A percentile compares a stretch with the other conserved stretches of the same genome.
Evolutionary conservation across 2,888 invertebrate genomes (phyloP).

Genomic region (Synanthedon vespiformis): DNA sequence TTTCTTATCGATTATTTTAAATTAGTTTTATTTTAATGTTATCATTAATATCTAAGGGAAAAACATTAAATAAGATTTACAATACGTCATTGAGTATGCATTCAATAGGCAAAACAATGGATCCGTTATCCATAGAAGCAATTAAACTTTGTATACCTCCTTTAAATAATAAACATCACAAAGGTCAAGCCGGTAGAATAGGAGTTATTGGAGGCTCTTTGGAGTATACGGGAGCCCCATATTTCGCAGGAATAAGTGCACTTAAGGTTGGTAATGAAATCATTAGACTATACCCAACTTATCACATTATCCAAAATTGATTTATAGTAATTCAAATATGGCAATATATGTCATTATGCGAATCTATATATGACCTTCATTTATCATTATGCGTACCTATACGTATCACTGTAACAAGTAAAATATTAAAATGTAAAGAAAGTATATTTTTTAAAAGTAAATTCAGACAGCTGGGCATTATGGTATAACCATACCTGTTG

Average conservation of each 20-base stretch:
- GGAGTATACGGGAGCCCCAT: constrained; percentile 98
- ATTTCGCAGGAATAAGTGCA: constrained; percentile 92
- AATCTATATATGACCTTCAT: neutral
- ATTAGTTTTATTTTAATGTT: neutral
- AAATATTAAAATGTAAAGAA: too few species aligned
- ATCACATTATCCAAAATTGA: neutral
- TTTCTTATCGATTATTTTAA: neutral
- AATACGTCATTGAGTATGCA: neutral
- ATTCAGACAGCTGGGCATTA: too few species aligned
- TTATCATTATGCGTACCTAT: too few species aligned
- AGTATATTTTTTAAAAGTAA: too few species aligned
- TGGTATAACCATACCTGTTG: too few species aligned
- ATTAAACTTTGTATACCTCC: constrained; percentile 68
- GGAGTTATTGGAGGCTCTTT: constrained; percentile 94
- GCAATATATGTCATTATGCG: too few species aligned
- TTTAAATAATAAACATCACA: constrained; percentile 76
- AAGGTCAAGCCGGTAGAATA: constrained; percentile 92
- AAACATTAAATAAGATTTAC: neutral
- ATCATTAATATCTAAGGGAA: neutral
- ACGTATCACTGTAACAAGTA: too few species aligned
- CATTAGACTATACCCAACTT: neutral
- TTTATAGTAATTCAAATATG: neutral
- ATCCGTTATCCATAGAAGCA: constrained; percentile 13
- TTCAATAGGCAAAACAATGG: neutral
- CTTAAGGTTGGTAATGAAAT: constrained; percentile 67